Evolutionary conservation across 2,888 invertebrate species (phyloP).

Genomic region (Boloria selene): DNA sequence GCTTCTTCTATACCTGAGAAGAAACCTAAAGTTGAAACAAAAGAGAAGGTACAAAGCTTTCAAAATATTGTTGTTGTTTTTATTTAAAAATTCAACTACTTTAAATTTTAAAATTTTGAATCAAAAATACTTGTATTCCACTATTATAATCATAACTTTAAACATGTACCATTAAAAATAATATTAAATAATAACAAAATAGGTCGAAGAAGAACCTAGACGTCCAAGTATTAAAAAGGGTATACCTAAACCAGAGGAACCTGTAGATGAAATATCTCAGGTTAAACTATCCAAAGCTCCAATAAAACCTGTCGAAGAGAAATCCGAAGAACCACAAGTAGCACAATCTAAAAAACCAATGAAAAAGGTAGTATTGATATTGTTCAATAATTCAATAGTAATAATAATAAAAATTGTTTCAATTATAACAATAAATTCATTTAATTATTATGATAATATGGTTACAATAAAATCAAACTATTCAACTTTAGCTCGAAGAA

Average conservation of each 20-base stretch:
- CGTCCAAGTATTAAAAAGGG: slow-evolving; percentile 72
- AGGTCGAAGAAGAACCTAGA: slow-evolving; percentile 69
- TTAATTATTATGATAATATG: neutral
- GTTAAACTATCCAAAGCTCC: slow-evolving; percentile 69
- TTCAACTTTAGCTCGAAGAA: slow-evolving; percentile 62
- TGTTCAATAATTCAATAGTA: too few relatives aligned
- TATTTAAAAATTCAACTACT: neutral
- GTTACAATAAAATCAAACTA: slow-evolving; percentile 19
- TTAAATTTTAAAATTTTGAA: too few relatives aligned
- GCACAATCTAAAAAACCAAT: slow-evolving; percentile 65
- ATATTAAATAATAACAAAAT: slow-evolving; percentile 30
- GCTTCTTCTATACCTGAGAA: slow-evolving; percentile 65
- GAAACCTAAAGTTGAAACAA: slow-evolving; percentile 61
- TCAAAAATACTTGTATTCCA: too few relatives aligned
- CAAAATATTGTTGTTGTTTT: neutral
- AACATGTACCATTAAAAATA: neutral
- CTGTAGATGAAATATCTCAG: slow-evolving; percentile 71
- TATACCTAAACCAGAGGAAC: slow-evolving; percentile 67
- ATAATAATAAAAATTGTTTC: too few relatives aligned
- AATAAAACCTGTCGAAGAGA: slow-evolving; percentile 64
- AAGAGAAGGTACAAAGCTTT: slow-evolving; percentile 54
- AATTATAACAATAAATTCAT: neutral
- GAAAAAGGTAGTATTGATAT: slow-evolving; percentile 62
- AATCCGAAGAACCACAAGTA: slow-evolving; percentile 65
- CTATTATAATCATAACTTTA: neutral